phyloP scores from a whole-genome alignment of 2,888 invertebrate species.

The Bellardia pandia region DNA sequence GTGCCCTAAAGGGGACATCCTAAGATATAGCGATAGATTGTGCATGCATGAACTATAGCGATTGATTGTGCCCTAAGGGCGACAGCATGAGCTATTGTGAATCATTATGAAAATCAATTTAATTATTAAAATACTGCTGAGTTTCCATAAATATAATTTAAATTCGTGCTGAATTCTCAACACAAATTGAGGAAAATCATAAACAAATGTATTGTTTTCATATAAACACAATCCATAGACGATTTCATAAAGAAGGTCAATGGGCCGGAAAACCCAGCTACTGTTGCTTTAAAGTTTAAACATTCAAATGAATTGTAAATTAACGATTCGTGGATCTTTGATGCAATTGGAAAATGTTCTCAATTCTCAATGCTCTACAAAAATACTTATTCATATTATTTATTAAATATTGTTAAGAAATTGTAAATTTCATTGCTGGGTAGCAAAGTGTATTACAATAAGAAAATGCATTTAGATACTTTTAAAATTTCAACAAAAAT shows the following conservation, averaged over 20 bases:
- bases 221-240: neutral
- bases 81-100: no score
- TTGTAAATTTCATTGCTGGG: neutral
- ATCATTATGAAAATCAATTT: no score
- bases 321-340: neutral
- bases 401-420: no score
- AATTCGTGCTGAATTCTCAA: neutral
- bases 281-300: slow-evolving; percentile 3
- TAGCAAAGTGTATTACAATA: neutral
- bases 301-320: neutral
- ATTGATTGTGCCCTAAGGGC: no score
- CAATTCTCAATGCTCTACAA: no score
- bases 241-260: neutral
- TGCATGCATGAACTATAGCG: no score
- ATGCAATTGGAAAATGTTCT: neutral
- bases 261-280: neutral
- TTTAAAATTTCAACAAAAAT: neutral
- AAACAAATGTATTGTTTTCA: neutral
- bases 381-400: no score
- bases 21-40: no score
- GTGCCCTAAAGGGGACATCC: no score
- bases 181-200: neutral
- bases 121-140: no score
- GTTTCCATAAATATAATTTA: no score
- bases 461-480: slow-evolving; percentile 11